Base-by-base conservation (phyloP, 2,888 invertebrate genomes). In the Apotomis betuletana region DNA sequence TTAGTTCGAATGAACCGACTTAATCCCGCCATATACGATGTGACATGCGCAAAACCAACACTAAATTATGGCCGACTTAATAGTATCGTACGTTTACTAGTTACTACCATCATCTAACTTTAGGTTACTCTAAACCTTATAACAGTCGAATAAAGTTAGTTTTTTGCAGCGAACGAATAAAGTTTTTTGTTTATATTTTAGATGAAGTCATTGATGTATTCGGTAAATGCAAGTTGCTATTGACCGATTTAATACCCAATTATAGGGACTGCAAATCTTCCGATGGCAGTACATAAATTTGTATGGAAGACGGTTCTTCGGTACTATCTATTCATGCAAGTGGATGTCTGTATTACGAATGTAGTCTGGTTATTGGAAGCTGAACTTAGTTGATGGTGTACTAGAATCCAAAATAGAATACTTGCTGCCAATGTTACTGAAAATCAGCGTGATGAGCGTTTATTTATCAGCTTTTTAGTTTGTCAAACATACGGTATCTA, bases 161-260 rank as follows among this genome's bases (percentile, higher is more conserved):
- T 70, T 12, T 64, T 75, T 41, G 12, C n/a, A n/a, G n/a, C n/a
- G n/a, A n/a, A n/a, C n/a, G n/a, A n/a, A n/a, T n/a, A n/a, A n/a
- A 15, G 55, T 70, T 70, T 12, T 64, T 75, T 41, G 12, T 8
- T 15, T 57, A 44, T 38, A 6, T 58, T 58, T 63, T 0, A 63
- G 75, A 79, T 79, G 75, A 75, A 79, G 77, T 44, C 74, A 75
- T 79, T 75, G 65, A 64, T 69, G 61, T 63, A 64, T 60, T 60
- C 44, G 58, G 44, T 67, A 49, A 54, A 68, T 54, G 27, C 52
- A 63, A 69, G 59, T 54, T 51, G 69, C 68, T 67, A 73, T 67
- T 75, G 77, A 72, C 75, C 75, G 80, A 85, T 80, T 84, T 82
- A 81, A 77, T 77, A 78, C 63, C 80, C 82, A 85, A 81, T 84